Evolutionary conservation across 23 tunicate genomes (phyloP).

Genomic region (Halocynthia aurantium): DNA sequence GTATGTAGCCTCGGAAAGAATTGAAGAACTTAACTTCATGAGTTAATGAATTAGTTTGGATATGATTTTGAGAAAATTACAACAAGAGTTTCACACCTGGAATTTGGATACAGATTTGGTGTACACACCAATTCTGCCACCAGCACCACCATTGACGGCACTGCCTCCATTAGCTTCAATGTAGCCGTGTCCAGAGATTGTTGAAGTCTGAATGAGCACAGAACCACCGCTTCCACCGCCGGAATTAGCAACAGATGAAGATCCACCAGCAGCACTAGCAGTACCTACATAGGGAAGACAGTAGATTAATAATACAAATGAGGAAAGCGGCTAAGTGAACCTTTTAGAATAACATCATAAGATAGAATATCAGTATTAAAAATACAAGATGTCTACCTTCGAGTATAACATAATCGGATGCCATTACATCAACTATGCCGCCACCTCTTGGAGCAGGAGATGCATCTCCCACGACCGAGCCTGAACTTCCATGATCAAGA

Average conservation of each 20-base stretch:
- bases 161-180: conserved; percentile 12
- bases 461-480: conserved; percentile 2
- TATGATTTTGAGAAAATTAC: background rate
- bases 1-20: no score
- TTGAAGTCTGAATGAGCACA: conserved; percentile 7
- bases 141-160: conserved; percentile 21
- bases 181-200: conserved; percentile 18
- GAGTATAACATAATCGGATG: background rate
- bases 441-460: conserved; percentile 8
- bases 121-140: conserved; percentile 26
- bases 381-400: conserved; percentile 8
- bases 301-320: no score
- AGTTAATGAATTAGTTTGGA: background rate
- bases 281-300: no score
- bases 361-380: no score
- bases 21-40: no score
- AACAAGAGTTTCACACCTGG: conserved; percentile 11
- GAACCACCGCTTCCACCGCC: conserved; percentile 27
- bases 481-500: conserved; percentile 4
- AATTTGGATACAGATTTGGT: conserved; percentile 7
- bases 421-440: conserved; percentile 10
- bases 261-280: no score
- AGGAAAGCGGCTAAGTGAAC: no score
- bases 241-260: background rate
- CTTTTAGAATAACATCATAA: no score